phyloP scores from a whole-genome alignment of 2,797 vertebrate species.

The Sebastes variabilis region DNA sequence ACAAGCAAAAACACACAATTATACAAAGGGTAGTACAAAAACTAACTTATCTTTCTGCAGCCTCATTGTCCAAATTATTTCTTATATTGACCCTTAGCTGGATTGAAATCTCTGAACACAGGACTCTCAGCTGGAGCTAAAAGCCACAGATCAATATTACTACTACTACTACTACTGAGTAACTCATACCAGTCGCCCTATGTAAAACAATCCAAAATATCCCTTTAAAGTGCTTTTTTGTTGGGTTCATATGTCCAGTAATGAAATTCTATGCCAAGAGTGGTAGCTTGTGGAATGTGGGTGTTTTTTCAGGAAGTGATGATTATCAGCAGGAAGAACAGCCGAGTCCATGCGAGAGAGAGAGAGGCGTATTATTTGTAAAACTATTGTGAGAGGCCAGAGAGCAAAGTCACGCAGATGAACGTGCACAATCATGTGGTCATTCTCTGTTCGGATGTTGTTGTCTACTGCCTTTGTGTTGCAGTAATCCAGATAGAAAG shows the following conservation, averaged over 20 bases:
- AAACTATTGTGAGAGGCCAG: constrained; percentile 49
- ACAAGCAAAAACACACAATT: background rate
- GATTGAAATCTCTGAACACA: background rate
- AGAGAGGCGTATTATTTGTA: constrained; percentile 27
- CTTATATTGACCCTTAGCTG: background rate
- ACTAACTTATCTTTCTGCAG: background rate
- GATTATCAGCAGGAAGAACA: constrained; percentile 78
- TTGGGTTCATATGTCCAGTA: constrained; percentile 12
- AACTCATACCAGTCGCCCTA: background rate
- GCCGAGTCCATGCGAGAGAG: constrained; percentile 28
- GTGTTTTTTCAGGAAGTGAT: constrained; percentile 72
- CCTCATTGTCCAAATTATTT: background rate
- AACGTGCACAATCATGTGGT: constrained; percentile 27
- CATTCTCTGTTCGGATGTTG: constrained; percentile 30
- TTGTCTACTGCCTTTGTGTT: constrained; percentile 38
- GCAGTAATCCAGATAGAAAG: constrained; percentile 31
- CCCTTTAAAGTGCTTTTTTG: background rate
- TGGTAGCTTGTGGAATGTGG: constrained; percentile 61
- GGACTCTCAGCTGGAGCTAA: background rate
- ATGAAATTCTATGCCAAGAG: constrained; percentile 25
- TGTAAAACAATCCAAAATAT: background rate
- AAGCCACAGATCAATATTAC: constrained; percentile 9
- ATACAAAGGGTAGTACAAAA: background rate
- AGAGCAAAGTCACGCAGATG: constrained; percentile 31
- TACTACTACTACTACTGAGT: background rate